phyloP scores from a whole-genome alignment of 2,888 invertebrate species.

The Beris morrisii region DNA sequence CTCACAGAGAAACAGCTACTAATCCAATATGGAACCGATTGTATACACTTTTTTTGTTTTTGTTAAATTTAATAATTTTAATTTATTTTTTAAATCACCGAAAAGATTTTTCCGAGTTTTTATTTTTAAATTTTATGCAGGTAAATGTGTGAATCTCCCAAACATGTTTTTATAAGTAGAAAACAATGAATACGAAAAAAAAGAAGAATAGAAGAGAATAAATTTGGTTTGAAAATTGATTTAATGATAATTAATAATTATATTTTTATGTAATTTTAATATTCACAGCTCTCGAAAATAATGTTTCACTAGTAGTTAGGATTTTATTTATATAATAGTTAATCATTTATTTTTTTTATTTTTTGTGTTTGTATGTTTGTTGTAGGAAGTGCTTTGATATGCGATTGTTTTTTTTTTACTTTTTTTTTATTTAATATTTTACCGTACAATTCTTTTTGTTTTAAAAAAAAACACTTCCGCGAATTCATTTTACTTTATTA shows the following conservation, averaged over 20 bases:
- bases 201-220: no score
- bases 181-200: no score
- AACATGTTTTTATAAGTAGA: no score
- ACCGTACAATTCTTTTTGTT: slow-evolving; percentile 1
- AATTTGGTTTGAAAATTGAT: background rate
- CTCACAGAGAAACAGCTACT: no score
- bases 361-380: slow-evolving; percentile 1
- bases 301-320: slow-evolving; percentile 13
- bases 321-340: background rate
- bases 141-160: no score
- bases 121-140: no score
- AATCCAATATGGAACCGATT: no score
- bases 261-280: slow-evolving; percentile 23
- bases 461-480: background rate
- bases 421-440: slow-evolving; percentile 4
- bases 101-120: no score
- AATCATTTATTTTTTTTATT: background rate
- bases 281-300: slow-evolving; percentile 29
- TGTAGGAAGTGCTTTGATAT: background rate
- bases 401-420: background rate
- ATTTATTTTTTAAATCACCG: no score
- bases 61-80: no score
- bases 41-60: no score
- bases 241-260: slow-evolving; percentile 3
- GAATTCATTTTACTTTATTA: background rate